Percentiles rank a stretch among this genome's conserved stretches.
Evolutionary conservation across 2,113 vertebrate species (phyloP).

Genomic region (Pheucticus melanocephalus): DNA sequence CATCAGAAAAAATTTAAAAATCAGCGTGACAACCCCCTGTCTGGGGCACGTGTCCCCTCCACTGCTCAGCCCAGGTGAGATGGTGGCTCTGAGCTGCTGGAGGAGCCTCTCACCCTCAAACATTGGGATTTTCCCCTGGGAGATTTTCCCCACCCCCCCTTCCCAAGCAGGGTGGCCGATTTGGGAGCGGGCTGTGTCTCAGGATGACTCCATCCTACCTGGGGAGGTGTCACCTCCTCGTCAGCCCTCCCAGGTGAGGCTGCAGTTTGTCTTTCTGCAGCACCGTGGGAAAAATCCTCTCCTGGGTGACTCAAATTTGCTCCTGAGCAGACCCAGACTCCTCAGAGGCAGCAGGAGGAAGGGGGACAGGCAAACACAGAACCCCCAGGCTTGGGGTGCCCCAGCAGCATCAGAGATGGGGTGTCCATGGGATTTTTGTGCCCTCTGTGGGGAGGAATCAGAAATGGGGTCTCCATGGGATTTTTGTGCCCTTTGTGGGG

Average conservation of each 20-base stretch:
- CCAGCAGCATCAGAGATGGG: fast-evolving
- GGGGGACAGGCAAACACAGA: not conserved
- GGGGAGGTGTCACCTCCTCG: constrained; percentile 22
- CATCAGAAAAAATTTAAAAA: too few species aligned
- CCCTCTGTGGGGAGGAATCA: not conserved
- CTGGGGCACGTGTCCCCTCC: fast-evolving
- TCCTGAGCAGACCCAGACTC: not conserved
- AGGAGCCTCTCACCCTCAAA: not conserved
- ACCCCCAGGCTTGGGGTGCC: fast-evolving
- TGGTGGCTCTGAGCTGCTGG: not conserved
- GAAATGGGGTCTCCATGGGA: not conserved
- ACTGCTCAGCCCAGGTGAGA: not conserved
- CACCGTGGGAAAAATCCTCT: constrained; percentile 54
- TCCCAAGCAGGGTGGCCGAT: fast-evolving
- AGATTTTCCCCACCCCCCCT: not conserved
- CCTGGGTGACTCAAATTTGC: constrained; percentile 18
- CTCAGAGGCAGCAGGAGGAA: not conserved
- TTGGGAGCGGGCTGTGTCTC: not conserved
- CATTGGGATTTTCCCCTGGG: not conserved
- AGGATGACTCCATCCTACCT: not conserved
- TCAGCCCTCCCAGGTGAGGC: not conserved
- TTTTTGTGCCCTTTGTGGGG: fast-evolving
- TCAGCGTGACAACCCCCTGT: too few species aligned
- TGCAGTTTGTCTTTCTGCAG: constrained; percentile 3
- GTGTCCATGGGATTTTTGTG: fast-evolving